Base-by-base conservation (phyloP, 2,797 vertebrate species). In the Muscicapa comitata region DNA sequence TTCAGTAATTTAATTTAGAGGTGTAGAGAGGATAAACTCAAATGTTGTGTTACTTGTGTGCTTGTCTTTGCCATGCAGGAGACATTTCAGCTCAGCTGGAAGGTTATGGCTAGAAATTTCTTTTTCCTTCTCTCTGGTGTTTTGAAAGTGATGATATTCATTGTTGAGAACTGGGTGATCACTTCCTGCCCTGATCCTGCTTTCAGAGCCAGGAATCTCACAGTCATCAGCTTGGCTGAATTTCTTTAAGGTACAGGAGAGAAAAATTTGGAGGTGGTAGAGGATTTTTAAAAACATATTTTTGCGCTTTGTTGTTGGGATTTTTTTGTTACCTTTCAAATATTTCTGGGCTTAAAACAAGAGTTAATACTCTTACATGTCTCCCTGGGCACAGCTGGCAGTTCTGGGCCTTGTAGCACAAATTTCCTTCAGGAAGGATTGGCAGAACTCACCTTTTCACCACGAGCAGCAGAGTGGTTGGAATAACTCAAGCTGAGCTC, bases 1-100 rank as follows among this genome's bases (percentile, higher is more conserved):
- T 79, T 45, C 92, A 92, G 96, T 93, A 87, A 73, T 94, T 74
- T 75, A 91, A 92, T 94, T 95, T 93, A 94, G 79, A 80, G 66
- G 66, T 61, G 74, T 15, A 11, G 29, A 89, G 67, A 96, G 85
- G 77, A 84, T 72, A 67, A 93, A 92, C 70, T 61, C 79, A 58
- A 66, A 71, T 79, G 43, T 73, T 0, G 0, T 31, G 17, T 59
- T 55, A 7, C 57, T 88, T 33, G 23, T n/a, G 31, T 59, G 65
- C 33, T 48, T 78, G 48, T 68, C 29, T 86, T 78, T 68, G 84
- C 43, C 45, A 7, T 4, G 20, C 62, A 47, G 37, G 79, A 74
- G 45, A 42, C 29, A 21, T 75, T 78, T 78, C 63, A 82, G 73
- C 63, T 76, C 63, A 66, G 33, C 33, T 62, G 71, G 53, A 24